phyloP scores from a whole-genome alignment of 2,113 vertebrate species.

The Saccopteryx leptura region DNA sequence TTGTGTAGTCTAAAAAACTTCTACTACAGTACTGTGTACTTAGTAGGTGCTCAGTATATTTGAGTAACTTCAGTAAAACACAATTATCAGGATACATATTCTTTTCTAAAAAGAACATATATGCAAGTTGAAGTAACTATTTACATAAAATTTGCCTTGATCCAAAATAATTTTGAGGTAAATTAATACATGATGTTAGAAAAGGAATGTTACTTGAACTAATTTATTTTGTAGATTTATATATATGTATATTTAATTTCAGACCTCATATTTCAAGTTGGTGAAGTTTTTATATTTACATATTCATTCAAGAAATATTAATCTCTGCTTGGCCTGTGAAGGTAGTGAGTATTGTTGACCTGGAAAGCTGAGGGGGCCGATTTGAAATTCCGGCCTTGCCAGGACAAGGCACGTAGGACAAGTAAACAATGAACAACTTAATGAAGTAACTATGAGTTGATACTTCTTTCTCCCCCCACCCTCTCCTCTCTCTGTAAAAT shows the following conservation, averaged over 20 bases:
- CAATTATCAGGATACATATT: neutral
- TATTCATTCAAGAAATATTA: constrained; percentile 16
- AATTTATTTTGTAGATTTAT: neutral
- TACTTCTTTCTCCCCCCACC: too few species aligned
- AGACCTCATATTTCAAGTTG: neutral
- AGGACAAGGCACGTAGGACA: too few species aligned
- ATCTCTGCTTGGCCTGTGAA: neutral
- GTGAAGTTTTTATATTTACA: constrained; percentile 24
- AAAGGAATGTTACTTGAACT: neutral
- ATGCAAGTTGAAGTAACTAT: constrained; percentile 15
- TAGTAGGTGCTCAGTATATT: neutral
- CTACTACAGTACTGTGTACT: neutral
- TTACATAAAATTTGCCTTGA: constrained; percentile 20
- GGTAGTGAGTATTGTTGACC: too few species aligned
- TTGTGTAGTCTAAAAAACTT: neutral
- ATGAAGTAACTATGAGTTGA: too few species aligned
- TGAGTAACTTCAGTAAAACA: neutral
- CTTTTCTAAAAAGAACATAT: constrained; percentile 6
- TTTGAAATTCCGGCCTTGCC: too few species aligned
- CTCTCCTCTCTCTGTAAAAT: too few species aligned
- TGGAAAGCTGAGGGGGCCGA: too few species aligned
- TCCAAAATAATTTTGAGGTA: neutral
- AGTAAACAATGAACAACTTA: too few species aligned
- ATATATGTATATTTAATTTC: neutral
- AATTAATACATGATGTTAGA: neutral